Evolutionary conservation across 2,797 vertebrate genomes (phyloP).

Genomic region (Nyctalus aviator): DNA sequence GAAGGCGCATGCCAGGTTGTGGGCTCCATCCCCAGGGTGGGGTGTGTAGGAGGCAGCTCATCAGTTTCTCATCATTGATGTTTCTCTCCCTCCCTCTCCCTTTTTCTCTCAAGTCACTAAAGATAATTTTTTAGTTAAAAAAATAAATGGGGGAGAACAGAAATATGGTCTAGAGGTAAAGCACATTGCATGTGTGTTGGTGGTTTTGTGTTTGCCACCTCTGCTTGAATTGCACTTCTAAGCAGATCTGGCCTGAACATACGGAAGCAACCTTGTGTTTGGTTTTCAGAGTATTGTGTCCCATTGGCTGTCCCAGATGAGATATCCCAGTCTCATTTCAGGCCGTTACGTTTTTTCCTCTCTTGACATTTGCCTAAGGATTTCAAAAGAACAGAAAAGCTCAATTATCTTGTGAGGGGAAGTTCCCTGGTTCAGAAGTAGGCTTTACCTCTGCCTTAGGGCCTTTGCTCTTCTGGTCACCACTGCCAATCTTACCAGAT

Average conservation of each 20-base stretch:
- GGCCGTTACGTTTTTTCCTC: background rate
- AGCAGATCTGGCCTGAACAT: background rate
- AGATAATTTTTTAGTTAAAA: too few species aligned
- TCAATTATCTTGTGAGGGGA: background rate
- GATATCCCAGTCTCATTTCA: slow-evolving; percentile 11
- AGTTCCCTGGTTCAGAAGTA: background rate
- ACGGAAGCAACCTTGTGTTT: background rate
- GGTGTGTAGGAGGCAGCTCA: too few species aligned
- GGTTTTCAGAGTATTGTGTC: background rate
- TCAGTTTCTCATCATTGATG: too few species aligned
- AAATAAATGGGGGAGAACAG: background rate
- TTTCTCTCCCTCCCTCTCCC: too few species aligned
- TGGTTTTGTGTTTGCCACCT: background rate
- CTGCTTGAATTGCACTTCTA: background rate
- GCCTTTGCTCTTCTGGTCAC: background rate
- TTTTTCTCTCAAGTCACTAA: too few species aligned
- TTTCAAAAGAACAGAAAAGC: slow-evolving; percentile 6
- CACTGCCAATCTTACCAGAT: background rate
- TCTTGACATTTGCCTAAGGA: slow-evolving; percentile 7
- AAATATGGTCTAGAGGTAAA: background rate
- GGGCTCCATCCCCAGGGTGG: too few species aligned
- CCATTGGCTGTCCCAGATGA: background rate
- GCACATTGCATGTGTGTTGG: background rate
- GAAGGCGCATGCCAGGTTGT: too few species aligned
- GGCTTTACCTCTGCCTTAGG: background rate